Conservation (phyloP, 2,797 vertebrate species). For the Monodelphis domestica region DNA sequence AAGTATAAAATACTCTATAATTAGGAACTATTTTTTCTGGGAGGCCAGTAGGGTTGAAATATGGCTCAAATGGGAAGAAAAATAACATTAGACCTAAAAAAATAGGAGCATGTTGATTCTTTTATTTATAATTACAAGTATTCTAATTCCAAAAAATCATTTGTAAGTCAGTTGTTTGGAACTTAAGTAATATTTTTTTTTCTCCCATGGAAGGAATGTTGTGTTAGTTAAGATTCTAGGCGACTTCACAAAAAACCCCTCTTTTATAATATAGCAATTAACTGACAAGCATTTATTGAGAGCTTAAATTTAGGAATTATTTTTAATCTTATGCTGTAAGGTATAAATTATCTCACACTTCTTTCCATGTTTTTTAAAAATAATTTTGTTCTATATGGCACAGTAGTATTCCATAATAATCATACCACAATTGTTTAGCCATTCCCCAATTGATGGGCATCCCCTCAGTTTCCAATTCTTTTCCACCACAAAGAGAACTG, state of each 20-base stretch:
- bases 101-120: background rate
- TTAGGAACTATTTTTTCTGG: background rate
- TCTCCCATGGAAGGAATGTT: background rate
- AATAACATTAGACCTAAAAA: background rate
- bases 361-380: no score
- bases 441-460: no score
- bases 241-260: background rate
- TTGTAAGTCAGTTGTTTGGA: background rate
- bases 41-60: background rate
- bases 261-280: background rate
- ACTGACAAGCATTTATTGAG: background rate
- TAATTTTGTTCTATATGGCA: no score
- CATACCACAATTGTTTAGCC: no score
- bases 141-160: background rate
- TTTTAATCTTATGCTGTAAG: background rate
- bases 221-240: background rate
- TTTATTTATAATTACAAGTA: background rate
- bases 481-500: no score
- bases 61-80: background rate
- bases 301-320: background rate
- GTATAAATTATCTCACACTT: background rate
- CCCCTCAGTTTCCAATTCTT: no score
- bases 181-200: background rate
- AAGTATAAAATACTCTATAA: background rate
- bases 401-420: no score